phyloP scores from a whole-genome alignment of 2,113 vertebrate genomes.

The Nesoenas mayeri region DNA sequence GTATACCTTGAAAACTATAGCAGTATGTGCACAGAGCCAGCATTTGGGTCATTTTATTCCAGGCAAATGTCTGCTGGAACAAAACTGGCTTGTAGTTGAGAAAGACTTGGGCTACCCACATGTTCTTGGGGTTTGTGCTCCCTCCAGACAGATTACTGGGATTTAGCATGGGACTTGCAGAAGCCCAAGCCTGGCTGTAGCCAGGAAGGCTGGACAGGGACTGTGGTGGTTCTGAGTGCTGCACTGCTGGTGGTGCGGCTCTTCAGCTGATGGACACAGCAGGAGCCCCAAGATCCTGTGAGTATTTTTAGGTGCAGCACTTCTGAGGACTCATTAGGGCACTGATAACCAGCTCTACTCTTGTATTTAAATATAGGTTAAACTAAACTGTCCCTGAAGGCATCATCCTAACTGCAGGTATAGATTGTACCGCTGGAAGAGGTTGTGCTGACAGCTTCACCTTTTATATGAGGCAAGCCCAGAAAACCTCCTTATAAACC shows the following conservation, averaged over 20 bases:
- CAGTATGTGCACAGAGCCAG: neutral
- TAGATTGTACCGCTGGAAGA: neutral
- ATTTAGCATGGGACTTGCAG: neutral
- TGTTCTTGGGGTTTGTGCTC: neutral
- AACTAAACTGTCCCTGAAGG: neutral
- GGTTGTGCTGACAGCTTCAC: neutral
- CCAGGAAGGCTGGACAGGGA: neutral
- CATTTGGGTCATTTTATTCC: neutral
- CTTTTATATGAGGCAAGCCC: neutral
- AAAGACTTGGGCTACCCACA: neutral
- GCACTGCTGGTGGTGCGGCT: neutral
- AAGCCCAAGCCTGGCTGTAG: neutral
- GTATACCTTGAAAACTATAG: neutral
- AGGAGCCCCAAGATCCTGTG: fast-evolving
- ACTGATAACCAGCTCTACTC: neutral
- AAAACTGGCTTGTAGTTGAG: neutral
- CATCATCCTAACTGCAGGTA: neutral
- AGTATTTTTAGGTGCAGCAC: neutral
- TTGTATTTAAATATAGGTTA: neutral
- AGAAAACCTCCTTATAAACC: neutral
- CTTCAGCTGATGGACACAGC: fast-evolving
- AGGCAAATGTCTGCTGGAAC: neutral
- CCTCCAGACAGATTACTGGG: neutral
- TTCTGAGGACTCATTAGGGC: neutral
- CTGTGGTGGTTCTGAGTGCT: neutral